These are phyloP conservation scores for Diprion similis DNA, from an alignment of 1,140 invertebrate genomes.

Conservation along the genomic window DNA sequence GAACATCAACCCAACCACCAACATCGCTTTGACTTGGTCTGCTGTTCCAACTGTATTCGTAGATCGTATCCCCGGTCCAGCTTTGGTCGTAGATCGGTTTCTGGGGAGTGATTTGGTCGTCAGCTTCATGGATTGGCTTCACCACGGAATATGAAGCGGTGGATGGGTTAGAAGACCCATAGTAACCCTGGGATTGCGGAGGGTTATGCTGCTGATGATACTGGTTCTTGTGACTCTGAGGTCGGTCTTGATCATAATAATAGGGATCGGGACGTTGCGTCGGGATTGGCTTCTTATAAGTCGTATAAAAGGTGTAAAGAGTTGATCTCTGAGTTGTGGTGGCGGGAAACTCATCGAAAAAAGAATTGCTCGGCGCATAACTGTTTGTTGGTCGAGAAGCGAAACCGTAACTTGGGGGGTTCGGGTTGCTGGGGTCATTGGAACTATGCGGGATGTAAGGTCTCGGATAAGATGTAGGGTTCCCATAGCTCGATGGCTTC, in stretches of 20 bases:
- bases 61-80: conserved; percentile 19
- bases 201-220: conserved; percentile 21
- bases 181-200: background rate
- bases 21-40: background rate
- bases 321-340: conserved; percentile 28
- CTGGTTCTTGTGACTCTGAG: background rate
- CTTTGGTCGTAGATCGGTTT: conserved; percentile 30
- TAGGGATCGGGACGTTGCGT: background rate
- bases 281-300: background rate
- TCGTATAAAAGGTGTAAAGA: conserved; percentile 27
- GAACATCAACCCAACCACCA: background rate
- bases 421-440: conserved; percentile 50
- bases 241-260: background rate
- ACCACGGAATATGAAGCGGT: too few species aligned
- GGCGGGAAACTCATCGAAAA: conserved; percentile 34
- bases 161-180: conserved; percentile 11
- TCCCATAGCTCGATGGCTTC: background rate
- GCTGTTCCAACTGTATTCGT: background rate
- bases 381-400: conserved; percentile 30
- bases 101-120: too few species aligned
- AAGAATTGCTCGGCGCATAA: conserved; percentile 34
- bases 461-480: conserved; percentile 4
- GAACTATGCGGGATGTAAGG: conserved; percentile 45
- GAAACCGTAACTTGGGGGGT: conserved; percentile 46
- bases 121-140: too few species aligned